phyloP scores from a whole-genome alignment of 53 echinoderm and acorn worm genomes.

The Temnopleurus reevesii region DNA sequence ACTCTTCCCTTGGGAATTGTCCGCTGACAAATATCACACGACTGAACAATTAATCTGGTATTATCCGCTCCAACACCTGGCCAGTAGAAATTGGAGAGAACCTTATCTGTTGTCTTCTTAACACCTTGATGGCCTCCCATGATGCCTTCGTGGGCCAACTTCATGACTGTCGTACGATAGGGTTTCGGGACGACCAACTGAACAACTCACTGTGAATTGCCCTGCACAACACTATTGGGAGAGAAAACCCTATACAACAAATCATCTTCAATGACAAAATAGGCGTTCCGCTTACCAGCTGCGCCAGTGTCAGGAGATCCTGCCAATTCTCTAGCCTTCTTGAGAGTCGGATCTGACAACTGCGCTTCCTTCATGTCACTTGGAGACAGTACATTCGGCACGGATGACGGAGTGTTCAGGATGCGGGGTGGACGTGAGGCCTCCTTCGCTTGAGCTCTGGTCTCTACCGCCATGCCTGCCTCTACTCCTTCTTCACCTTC shows the following conservation, averaged over 20 bases:
- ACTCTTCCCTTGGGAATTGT: slow-evolving; percentile 35
- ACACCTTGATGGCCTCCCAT: slow-evolving; percentile 19
- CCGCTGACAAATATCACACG: slow-evolving; percentile 50
- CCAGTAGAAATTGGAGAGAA: slow-evolving; percentile 18
- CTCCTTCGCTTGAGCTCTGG: not conserved
- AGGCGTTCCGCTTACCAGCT: not conserved
- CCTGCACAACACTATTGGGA: not conserved
- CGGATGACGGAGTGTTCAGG: not conserved
- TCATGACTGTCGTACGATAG: not conserved
- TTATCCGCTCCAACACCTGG: not conserved
- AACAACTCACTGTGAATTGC: not conserved
- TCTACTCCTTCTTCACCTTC: not conserved
- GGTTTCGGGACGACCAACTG: not conserved
- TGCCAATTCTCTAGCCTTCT: not conserved
- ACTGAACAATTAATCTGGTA: slow-evolving; percentile 14
- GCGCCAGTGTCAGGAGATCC: not conserved
- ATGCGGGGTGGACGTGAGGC: not conserved
- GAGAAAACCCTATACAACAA: not conserved
- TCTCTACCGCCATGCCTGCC: not conserved
- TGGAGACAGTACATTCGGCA: too few relatives aligned
- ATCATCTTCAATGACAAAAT: not conserved
- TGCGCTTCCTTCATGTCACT: not conserved
- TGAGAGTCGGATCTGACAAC: not conserved
- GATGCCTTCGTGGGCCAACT: not conserved
- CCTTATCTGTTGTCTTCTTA: not conserved